These are phyloP conservation scores for Halictus quadricinctus DNA, from an alignment of 2,888 invertebrate species.

Conservation along the genomic window DNA sequence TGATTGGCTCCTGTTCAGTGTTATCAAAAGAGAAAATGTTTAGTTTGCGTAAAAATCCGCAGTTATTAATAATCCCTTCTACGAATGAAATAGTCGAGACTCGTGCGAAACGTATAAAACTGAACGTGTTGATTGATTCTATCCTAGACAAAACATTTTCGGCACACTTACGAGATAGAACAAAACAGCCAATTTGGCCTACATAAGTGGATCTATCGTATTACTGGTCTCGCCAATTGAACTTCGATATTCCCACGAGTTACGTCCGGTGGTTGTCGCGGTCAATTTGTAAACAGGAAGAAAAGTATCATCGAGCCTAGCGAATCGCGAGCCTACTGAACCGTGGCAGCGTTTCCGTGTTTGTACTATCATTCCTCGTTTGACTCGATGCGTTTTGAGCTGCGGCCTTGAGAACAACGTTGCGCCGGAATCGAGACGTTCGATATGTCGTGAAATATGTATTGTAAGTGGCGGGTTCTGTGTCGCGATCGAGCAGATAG, in stretches of 20 bases:
- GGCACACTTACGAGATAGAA: not conserved
- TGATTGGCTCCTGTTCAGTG: too few relatives aligned
- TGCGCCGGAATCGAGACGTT: not conserved
- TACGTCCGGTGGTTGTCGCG: not conserved
- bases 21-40: too few relatives aligned
- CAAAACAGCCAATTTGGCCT: not conserved
- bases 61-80: not conserved
- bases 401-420: not conserved
- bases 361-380: not conserved
- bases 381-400: not conserved
- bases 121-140: not conserved
- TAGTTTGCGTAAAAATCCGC: too few relatives aligned
- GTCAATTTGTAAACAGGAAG: not conserved
- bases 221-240: not conserved
- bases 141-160: not conserved
- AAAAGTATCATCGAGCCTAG: not conserved
- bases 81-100: not conserved
- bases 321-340: not conserved
- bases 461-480: not conserved
- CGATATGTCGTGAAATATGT: not conserved
- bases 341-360: not conserved
- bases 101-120: not conserved
- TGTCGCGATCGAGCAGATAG: constrained; percentile 30
- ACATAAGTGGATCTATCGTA: not conserved
- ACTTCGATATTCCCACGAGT: not conserved